Percentiles rank a stretch among this genome's conserved stretches.
phyloP scores from a whole-genome alignment of 2,113 vertebrate genomes.

The Pipra filicauda region DNA sequence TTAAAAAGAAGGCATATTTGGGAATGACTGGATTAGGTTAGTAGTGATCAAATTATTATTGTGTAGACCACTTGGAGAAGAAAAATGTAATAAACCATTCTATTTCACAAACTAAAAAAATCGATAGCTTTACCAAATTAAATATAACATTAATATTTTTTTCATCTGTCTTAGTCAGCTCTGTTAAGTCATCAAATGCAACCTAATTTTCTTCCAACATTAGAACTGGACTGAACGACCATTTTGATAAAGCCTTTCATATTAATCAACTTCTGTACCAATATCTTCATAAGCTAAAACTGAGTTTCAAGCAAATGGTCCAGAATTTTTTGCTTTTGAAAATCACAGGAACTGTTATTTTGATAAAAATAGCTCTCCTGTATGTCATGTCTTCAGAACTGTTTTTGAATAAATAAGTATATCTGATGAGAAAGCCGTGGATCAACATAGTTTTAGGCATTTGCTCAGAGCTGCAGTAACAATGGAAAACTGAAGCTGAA shows the following conservation, averaged over 20 bases:
- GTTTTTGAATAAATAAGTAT: not conserved
- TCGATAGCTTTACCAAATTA: not conserved
- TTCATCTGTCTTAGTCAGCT: not conserved
- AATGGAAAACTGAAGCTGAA: not conserved
- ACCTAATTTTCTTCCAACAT: not conserved
- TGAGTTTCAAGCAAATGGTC: not conserved
- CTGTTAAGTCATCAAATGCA: not conserved
- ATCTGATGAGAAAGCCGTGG: not conserved
- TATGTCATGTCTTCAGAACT: not conserved
- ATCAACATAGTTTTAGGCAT: not conserved
- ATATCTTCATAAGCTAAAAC: not conserved
- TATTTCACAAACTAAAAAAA: not conserved
- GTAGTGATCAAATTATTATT: not conserved
- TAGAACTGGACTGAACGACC: not conserved
- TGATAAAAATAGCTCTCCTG: not conserved
- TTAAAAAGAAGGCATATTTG: not conserved
- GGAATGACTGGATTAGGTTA: not conserved
- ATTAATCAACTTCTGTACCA: not conserved
- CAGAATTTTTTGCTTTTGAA: not conserved
- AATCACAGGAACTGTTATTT: not conserved
- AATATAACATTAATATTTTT: not conserved
- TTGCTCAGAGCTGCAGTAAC: not conserved
- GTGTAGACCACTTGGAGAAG: not conserved
- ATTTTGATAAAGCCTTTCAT: constrained; percentile 21
- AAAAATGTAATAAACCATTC: not conserved